phyloP scores from a whole-genome alignment of 2,888 invertebrate species.

The Allacma fusca region DNA sequence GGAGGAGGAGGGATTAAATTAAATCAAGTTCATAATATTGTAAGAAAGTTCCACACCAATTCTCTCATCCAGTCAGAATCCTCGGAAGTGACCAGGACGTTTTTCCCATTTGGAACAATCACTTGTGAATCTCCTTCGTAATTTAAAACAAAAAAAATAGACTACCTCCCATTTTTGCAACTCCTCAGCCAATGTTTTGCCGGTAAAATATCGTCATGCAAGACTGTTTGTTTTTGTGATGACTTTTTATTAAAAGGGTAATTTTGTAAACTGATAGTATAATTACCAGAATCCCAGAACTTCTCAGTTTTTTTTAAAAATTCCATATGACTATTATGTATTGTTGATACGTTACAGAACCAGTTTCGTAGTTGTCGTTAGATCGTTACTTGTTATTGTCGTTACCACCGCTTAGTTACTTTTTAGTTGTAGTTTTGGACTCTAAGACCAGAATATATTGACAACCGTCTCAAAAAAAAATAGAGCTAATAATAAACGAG shows the following conservation, averaged over 20 bases:
- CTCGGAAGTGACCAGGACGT: background rate
- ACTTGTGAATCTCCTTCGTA: no score
- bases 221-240: no score
- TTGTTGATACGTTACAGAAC: background rate
- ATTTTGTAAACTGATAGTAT: no score
- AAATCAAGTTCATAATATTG: background rate
- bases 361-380: slow-evolving; percentile 11
- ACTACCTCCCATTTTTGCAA: no score
- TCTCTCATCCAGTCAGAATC: background rate
- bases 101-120: background rate
- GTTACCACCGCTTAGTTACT: slow-evolving; percentile 20
- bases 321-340: no score
- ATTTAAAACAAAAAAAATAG: no score
- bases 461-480: background rate
- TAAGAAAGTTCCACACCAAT: background rate
- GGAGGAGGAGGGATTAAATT: background rate
- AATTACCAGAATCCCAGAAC: no score
- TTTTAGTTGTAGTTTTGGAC: background rate
- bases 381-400: slow-evolving; percentile 14
- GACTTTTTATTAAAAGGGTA: no score
- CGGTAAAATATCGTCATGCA: no score
- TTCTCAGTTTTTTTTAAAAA: no score
- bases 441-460: background rate
- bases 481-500: slow-evolving; percentile 2
- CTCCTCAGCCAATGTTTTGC: no score